Evolutionary conservation across 2,113 vertebrate species (phyloP), one percentile per base, ranked within the genome.

Genomic region (Petroica traversi): DNA sequence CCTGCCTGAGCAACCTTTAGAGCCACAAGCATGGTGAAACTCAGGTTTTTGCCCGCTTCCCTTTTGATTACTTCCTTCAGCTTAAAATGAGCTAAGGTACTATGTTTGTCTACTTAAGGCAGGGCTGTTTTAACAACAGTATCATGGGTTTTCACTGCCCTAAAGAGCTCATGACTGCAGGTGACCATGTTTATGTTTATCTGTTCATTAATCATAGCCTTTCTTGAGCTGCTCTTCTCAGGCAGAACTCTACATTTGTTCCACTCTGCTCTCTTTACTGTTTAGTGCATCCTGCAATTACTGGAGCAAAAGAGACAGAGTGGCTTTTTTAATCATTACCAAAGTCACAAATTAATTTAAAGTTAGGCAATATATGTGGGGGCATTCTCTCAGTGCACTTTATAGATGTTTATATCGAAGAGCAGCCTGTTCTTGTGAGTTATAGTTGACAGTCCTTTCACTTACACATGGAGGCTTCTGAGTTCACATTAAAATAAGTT

Each of bases 101-200:
- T 80, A 2, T 82, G 23, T 14, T 78, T 94, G 80, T 84, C 38
- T 81, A 4, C 59, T 88, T 72, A 72, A 87, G 81, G 48, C 31
- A 85, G n/a, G 10, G 45, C 61, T 88, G 18, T 77, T 93, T 74
- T 79, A 82, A 46, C 72, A 84, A 69, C 1, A 4, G 36, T 81
- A 11, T 85, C 36, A 15, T 74, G 54, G 58, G 54, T 8, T 92
- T 88, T 96, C 9, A 4, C 40, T 63, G 51, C 80, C 88, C 66
- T 86, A 74, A 88, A 78, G 78, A 88, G 80, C 75, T 91, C 1
- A 0, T 95, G 73, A 64, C 43, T 89, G 40, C 85, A 83, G 64
- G 59, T 54, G 59, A 48, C 79, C 68, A 19, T 81, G 73, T 92
- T 87, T 95, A 38, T 93, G 41, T 95, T 97, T 92, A 91, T 89